Evolutionary conservation across 2,888 invertebrate species (phyloP), one percentile per base, ranked within the genome.

Genomic region (Ichneumon xanthorius): DNA sequence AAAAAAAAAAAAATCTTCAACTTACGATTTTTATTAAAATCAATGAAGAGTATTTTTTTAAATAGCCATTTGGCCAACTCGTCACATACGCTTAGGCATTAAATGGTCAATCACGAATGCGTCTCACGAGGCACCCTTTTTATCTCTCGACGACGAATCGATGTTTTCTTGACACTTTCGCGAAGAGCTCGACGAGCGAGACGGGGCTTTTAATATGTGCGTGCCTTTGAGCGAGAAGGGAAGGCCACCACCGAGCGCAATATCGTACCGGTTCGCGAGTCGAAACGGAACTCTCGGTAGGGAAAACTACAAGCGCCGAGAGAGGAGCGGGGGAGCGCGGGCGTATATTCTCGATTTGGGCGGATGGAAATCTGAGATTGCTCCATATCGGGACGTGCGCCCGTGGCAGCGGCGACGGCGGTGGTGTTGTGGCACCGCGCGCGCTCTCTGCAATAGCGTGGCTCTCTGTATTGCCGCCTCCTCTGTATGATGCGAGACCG

Each of bases 351-450:
- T 95, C 94, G 95, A 95, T 95, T 95, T 95, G 95, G 96, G 94
- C 94, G 95, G 95, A 94, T 94, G 94, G 96, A 96, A 96, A 96
- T 95, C 95, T 95, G 96, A 96, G 96, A 95, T 95, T 96, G 95
- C 95, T 94, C 96, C 95, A 95, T 95, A 96, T 96, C 95, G 95
- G 96, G 96, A 94, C 94, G 95, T 95, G 94, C 93, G 94, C 91
- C 92, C 92, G 89, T 87, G 88, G 89, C 89, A 88, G 86, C 87
- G 80, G 80, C 83, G 90, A 88, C 89, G 89, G 16, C 45, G 45
- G 45, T 45, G 45, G 45, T 45, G 45, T 45, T 45, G 45, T 45
- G 45, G 45, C 45, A 45, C 45, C 90, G 89, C 90, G 91, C 91
- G 63, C 72, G 70, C 82, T 65, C 76, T 90, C 91, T 89, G 91